Conservation (phyloP, 2,113 vertebrate species). For the Myiagra hebetior region DNA sequence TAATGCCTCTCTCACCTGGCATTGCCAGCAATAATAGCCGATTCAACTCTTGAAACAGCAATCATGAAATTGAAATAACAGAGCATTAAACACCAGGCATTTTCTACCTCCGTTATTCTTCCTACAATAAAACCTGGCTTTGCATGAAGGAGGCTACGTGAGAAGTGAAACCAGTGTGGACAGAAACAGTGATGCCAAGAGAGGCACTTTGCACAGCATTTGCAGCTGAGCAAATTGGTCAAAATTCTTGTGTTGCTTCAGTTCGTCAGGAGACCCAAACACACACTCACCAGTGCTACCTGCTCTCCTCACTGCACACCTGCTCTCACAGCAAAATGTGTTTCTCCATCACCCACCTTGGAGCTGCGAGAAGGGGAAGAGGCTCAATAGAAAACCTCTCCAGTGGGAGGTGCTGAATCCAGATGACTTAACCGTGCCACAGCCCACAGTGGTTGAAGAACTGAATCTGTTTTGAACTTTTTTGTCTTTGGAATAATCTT, state of each 20-base stretch:
- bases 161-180: neutral
- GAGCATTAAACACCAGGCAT: neutral
- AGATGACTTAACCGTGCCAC: neutral
- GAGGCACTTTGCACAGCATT: neutral
- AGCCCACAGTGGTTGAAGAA: neutral
- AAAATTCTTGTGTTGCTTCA: neutral
- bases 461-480: neutral
- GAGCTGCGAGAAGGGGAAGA: neutral
- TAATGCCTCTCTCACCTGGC: neutral
- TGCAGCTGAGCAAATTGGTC: neutral
- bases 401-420: neutral
- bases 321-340: neutral
- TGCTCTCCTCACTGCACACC: neutral
- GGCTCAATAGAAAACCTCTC: neutral
- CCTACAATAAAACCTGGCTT: neutral
- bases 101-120: neutral
- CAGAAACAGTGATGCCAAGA: neutral
- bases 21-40: neutral
- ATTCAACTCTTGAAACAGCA: neutral
- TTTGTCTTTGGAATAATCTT: neutral
- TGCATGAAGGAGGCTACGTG: neutral
- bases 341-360: neutral
- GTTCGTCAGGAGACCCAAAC: neutral
- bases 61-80: neutral
- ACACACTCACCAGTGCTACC: neutral